phyloP scores from a whole-genome alignment of 2,797 vertebrate species.

The Darevskia nairensis region DNA sequence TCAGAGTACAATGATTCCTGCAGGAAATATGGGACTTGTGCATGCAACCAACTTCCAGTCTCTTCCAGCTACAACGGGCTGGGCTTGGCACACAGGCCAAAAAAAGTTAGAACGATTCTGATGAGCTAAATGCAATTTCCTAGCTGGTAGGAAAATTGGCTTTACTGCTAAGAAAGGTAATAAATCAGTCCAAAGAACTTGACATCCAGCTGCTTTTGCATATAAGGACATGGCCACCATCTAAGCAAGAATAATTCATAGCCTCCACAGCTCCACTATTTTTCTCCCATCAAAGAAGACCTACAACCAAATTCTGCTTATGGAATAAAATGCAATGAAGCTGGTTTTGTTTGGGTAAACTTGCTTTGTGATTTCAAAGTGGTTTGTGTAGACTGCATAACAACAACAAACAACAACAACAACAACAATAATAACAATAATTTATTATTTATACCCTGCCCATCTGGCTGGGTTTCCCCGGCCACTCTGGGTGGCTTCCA shows the following conservation, averaged over 20 bases:
- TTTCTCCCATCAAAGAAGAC: not conserved
- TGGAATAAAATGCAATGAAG: not conserved
- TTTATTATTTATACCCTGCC: too few species aligned
- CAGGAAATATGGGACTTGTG: not conserved
- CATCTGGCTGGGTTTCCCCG: too few species aligned
- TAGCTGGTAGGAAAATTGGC: not conserved
- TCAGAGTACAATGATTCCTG: not conserved
- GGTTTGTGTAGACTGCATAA: not conserved
- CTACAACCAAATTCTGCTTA: not conserved
- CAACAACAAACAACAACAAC: too few species aligned
- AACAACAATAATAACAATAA: too few species aligned
- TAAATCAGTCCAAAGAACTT: not conserved
- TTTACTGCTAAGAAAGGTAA: rapidly evolving
- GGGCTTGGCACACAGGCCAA: not conserved
- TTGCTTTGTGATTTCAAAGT: not conserved
- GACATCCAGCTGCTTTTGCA: not conserved
- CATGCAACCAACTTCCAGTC: not conserved
- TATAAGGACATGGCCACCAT: not conserved
- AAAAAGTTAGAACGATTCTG: not conserved
- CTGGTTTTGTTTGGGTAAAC: not conserved
- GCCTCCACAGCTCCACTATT: not conserved
- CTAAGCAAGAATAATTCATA: not conserved
- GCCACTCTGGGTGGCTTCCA: too few species aligned
- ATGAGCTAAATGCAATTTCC: not conserved
- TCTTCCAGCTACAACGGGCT: not conserved